Conservation (phyloP, 2,113 vertebrate species). For the Vidua macroura region DNA sequence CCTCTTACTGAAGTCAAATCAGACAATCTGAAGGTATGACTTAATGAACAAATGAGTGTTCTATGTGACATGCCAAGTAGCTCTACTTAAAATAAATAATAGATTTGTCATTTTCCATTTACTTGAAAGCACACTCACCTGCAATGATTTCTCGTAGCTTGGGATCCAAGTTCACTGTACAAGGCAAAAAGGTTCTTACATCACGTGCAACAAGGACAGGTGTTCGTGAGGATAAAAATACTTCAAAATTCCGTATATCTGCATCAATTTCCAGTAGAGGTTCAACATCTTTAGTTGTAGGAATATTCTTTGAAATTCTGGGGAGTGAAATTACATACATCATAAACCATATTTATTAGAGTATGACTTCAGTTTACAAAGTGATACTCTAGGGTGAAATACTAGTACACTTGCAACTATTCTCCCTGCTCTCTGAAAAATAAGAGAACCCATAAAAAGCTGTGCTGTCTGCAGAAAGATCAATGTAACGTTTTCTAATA, state of each 20-base stretch:
- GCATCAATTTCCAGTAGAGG: slow-evolving; percentile 96
- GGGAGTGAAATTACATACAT: neutral
- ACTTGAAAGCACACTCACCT: slow-evolving; percentile 70
- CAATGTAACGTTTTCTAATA: neutral
- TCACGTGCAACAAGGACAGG: slow-evolving; percentile 91
- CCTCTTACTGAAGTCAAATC: neutral
- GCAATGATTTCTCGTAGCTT: slow-evolving; percentile 98
- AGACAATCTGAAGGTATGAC: neutral
- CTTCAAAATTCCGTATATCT: slow-evolving; percentile 94
- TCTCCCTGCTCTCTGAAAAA: neutral
- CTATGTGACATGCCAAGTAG: neutral
- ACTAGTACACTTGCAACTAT: neutral
- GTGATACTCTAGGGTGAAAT: neutral
- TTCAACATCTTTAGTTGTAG: slow-evolving; percentile 96
- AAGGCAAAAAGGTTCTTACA: slow-evolving; percentile 93
- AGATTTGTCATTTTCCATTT: neutral
- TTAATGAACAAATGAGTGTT: neutral
- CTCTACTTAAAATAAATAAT: neutral
- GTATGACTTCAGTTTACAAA: neutral
- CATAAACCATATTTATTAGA: neutral
- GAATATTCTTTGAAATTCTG: slow-evolving; percentile 97
- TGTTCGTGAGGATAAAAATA: slow-evolving; percentile 93
- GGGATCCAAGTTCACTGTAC: slow-evolving; percentile 96
- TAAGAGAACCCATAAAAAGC: neutral
- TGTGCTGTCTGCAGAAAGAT: neutral